Evolutionary conservation across 1,140 invertebrate species (phyloP).

Genomic region (Drosophila ironensis): DNA sequence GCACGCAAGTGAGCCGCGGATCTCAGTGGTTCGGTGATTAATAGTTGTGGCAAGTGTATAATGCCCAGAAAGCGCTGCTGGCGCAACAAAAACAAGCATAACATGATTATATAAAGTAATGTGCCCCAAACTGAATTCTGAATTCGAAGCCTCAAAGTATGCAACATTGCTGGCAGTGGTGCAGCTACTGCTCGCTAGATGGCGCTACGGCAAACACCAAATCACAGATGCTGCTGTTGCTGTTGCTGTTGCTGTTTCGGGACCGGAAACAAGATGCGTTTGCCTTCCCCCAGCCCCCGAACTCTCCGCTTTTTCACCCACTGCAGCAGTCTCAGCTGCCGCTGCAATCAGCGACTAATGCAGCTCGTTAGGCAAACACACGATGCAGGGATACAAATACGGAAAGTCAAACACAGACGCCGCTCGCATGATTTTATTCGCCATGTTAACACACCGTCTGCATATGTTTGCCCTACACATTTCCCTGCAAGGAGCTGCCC

Average conservation of each 20-base stretch:
- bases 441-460: conserved; percentile 73
- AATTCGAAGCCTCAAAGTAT: too few relatives aligned
- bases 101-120: too few relatives aligned
- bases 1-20: too few relatives aligned
- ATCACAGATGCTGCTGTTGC: conserved; percentile 6
- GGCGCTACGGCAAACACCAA: conserved; percentile 14
- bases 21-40: too few relatives aligned
- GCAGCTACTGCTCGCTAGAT: conserved; percentile 6
- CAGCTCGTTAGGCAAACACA: conserved; percentile 77
- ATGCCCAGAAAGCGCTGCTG: too few relatives aligned
- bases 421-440: conserved; percentile 64
- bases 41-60: too few relatives aligned
- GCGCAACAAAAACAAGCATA: too few relatives aligned
- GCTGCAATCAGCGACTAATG: conserved; percentile 74
- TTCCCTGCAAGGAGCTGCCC: conserved; percentile 5
- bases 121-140: too few relatives aligned
- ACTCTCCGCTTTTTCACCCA: too few relatives aligned
- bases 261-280: conserved; percentile 18
- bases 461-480: conserved; percentile 64
- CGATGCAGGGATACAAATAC: conserved; percentile 7
- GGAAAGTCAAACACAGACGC: not conserved
- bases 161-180: too few relatives aligned
- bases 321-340: too few relatives aligned
- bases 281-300: conserved; percentile 8
- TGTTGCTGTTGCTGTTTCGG: conserved; percentile 7